Conservation (phyloP, 2,888 invertebrate genomes). For the Sisyra terminalis region DNA sequence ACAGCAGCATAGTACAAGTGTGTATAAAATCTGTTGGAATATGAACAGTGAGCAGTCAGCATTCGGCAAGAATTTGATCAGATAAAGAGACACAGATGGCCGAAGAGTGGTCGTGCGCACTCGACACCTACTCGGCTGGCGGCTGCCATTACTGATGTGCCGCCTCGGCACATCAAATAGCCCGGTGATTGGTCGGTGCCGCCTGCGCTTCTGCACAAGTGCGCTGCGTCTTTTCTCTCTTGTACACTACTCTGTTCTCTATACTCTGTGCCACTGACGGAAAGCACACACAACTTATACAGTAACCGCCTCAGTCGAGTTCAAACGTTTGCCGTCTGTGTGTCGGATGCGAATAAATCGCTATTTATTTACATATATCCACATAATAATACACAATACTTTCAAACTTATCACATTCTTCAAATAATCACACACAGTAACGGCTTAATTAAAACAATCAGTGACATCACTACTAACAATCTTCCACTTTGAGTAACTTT, state of each 20-base stretch:
- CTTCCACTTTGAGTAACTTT: no score
- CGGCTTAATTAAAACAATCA: no score
- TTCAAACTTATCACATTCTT: no score
- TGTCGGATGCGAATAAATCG: no score
- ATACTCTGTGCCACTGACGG: not conserved
- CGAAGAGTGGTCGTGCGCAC: constrained; percentile 35
- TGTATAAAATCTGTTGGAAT: no score
- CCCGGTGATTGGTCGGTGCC: constrained; percentile 24
- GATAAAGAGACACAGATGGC: constrained; percentile 5
- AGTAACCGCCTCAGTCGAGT: constrained; percentile 9
- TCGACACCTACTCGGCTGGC: constrained; percentile 43
- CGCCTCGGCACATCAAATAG: constrained; percentile 28
- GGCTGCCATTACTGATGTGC: constrained; percentile 35
- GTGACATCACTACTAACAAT: no score
- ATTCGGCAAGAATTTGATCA: no score
- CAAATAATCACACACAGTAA: no score
- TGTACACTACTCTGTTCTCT: constrained; percentile 3
- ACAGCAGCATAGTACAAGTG: no score
- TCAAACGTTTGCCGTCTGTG: constrained; percentile 7
- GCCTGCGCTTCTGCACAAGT: constrained; percentile 13
- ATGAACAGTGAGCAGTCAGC: no score
- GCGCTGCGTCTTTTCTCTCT: constrained; percentile 5
- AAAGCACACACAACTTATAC: not conserved
- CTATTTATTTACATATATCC: no score
- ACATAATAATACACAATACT: no score